Evolutionary conservation across 2,113 vertebrate genomes (phyloP).

Genomic region (Pantherophis guttatus): DNA sequence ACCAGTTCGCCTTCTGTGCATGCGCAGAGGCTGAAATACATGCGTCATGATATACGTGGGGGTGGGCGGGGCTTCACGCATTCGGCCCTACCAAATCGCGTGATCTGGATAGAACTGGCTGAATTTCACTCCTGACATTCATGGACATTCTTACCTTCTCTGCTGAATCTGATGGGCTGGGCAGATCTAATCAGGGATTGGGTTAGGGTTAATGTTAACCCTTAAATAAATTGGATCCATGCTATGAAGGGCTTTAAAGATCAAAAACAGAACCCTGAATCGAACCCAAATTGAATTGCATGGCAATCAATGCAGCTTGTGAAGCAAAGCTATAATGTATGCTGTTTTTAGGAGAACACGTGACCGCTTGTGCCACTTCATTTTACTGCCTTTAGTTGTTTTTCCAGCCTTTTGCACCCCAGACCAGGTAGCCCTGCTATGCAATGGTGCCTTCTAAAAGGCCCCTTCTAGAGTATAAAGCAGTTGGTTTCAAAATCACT

Average conservation of each 20-base stretch:
- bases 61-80: too few species aligned
- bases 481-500: not conserved
- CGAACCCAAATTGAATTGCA: not conserved
- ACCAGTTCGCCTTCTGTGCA: too few species aligned
- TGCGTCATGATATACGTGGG: too few species aligned
- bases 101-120: too few species aligned
- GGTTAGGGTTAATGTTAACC: not conserved
- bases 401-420: not conserved
- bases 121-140: not conserved
- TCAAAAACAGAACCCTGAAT: not conserved
- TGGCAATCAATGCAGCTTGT: not conserved
- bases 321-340: not conserved
- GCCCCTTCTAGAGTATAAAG: not conserved
- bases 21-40: too few species aligned
- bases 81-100: too few species aligned
- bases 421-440: not conserved
- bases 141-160: not conserved
- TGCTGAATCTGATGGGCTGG: not conserved
- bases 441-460: conserved; percentile 26
- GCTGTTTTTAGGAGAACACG: not conserved
- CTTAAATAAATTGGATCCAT: not conserved
- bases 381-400: not conserved
- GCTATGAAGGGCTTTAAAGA: not conserved
- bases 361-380: too few species aligned
- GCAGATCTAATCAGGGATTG: not conserved